Evolutionary conservation across 2,797 vertebrate genomes (phyloP).

Genomic region (Syndactyla subalaris): DNA sequence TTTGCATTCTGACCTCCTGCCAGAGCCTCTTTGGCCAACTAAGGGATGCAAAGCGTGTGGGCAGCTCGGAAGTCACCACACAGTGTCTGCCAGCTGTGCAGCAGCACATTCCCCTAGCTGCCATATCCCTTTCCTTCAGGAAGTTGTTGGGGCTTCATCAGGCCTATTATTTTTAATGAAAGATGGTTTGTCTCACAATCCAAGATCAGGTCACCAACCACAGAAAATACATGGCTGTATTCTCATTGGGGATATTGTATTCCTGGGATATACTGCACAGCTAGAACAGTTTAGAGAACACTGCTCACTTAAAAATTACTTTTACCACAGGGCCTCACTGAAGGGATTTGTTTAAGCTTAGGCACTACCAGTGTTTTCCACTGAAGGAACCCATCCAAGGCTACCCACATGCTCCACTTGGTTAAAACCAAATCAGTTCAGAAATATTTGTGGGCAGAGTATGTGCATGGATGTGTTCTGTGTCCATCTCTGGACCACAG

Average conservation of each 20-base stretch:
- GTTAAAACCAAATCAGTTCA: not conserved
- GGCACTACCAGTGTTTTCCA: not conserved
- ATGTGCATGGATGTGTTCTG: rapidly evolving
- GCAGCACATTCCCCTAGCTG: not conserved
- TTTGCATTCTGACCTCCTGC: not conserved
- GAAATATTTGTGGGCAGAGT: not conserved
- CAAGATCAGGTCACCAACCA: not conserved
- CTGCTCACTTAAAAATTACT: not conserved
- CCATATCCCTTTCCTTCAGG: not conserved
- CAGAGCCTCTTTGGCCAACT: not conserved
- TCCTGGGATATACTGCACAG: not conserved
- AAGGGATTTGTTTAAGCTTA: not conserved
- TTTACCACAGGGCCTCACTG: not conserved
- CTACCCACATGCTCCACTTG: rapidly evolving
- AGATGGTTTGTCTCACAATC: not conserved
- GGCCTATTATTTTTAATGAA: not conserved
- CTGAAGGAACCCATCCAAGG: not conserved
- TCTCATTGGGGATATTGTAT: not conserved
- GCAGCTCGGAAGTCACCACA: not conserved
- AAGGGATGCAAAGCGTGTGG: not conserved
- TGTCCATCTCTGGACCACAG: not conserved
- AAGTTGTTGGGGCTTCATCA: not conserved
- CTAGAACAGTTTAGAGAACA: rapidly evolving
- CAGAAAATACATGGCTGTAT: not conserved
- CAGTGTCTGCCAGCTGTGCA: not conserved